Conservation (phyloP, 1,140 invertebrate species). For the Penaeus japonicus region DNA sequence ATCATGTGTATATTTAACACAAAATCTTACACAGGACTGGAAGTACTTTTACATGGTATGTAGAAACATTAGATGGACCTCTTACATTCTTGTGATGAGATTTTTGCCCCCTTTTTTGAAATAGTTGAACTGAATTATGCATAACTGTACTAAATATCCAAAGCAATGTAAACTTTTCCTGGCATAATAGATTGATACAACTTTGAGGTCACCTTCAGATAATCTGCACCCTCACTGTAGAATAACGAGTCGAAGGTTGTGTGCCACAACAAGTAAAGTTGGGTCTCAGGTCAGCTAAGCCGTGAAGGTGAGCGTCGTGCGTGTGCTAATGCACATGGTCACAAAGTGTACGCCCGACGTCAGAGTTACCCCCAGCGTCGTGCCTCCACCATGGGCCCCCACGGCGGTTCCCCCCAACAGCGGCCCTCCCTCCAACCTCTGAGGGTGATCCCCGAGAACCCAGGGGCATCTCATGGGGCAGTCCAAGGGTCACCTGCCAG, state of each 20-base stretch:
- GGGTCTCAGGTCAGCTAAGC: conserved; percentile 51
- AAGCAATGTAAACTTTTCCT: conserved; percentile 16
- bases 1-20: not conserved
- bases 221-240: conserved; percentile 19
- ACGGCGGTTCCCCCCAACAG: conserved; percentile 27
- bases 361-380: conserved; percentile 47
- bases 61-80: not conserved
- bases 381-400: conserved; percentile 24
- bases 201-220: conserved; percentile 29
- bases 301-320: conserved; percentile 25
- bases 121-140: not conserved
- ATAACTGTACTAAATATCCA: conserved; percentile 19
- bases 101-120: not conserved
- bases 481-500: conserved; percentile 22
- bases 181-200: conserved; percentile 28
- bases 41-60: conserved; percentile 1
- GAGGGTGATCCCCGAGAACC: conserved; percentile 31
- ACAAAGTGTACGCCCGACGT: conserved; percentile 45
- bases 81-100: conserved; percentile 3
- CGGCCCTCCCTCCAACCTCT: conserved; percentile 49
- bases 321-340: conserved; percentile 19
- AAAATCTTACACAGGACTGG: conserved; percentile 27
- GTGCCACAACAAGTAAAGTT: conserved; percentile 35
- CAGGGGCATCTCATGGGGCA: conserved; percentile 23
- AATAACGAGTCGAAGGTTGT: conserved; percentile 21